Percentiles rank a stretch among this genome's conserved stretches.
Evolutionary conservation across 2,797 vertebrate genomes (phyloP).

Genomic region (Gymnothorax reevesii): DNA sequence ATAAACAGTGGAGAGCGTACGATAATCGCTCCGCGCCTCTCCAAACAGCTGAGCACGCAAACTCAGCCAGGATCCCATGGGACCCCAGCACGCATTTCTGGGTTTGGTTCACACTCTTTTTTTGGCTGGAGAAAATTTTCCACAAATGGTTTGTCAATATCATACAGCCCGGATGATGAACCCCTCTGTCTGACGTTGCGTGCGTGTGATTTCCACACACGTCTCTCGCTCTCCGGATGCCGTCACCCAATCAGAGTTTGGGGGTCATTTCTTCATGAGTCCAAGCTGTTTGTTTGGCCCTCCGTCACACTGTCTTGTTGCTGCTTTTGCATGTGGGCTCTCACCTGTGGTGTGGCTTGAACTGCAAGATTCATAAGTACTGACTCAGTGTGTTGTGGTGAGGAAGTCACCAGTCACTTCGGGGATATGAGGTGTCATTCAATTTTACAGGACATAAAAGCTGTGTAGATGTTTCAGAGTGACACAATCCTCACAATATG

Average conservation of each 20-base stretch:
- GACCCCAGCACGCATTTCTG: conserved; percentile 63
- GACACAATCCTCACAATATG: neutral
- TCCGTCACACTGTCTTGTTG: neutral
- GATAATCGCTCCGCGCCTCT: conserved; percentile 61
- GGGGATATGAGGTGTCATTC: neutral
- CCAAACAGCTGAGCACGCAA: conserved; percentile 51
- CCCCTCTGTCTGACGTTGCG: neutral
- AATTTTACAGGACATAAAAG: neutral
- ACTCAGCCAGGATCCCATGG: conserved; percentile 42
- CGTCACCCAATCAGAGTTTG: neutral
- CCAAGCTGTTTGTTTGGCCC: neutral
- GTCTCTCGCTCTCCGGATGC: neutral
- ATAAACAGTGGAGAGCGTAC: conserved; percentile 58
- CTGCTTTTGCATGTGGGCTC: neutral
- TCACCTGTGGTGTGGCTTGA: neutral
- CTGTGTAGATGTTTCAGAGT: neutral
- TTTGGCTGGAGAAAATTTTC: conserved; percentile 42
- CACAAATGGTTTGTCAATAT: no score
- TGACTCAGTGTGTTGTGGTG: neutral
- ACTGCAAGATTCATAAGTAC: neutral
- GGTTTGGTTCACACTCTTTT: conserved; percentile 50
- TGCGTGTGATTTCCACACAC: neutral
- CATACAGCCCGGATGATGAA: no score
- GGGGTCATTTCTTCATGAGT: neutral
- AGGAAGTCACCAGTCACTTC: neutral